A percentile compares a stretch with the other conserved stretches of the same genome.
Evolutionary conservation across 2,888 invertebrate genomes (phyloP).

Genomic region (Notodonta ziczac): DNA sequence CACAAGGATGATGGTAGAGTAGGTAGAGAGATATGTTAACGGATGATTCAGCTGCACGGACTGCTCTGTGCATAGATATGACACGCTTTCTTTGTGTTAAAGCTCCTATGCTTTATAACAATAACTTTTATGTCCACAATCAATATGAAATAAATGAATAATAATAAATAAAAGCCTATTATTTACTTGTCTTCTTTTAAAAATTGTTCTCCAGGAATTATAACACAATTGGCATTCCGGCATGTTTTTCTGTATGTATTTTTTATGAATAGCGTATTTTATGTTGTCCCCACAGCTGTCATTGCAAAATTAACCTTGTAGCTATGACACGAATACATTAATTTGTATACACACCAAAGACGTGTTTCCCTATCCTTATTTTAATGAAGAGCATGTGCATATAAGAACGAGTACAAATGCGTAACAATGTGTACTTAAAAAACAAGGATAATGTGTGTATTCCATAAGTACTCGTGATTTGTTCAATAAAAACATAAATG

Average conservation of each 20-base stretch:
- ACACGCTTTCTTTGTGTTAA: neutral
- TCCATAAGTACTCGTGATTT: no score
- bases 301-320: slow-evolving; percentile 1
- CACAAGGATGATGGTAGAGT: neutral
- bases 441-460: neutral
- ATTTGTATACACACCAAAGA: neutral
- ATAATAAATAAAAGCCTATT: no score
- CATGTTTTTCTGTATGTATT: no score
- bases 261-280: neutral
- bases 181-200: neutral
- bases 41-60: neutral
- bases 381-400: no score
- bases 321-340: neutral
- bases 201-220: neutral
- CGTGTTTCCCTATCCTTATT: neutral
- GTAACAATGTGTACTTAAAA: neutral
- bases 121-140: no score
- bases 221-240: neutral
- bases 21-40: neutral
- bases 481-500: no score
- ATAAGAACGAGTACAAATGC: no score
- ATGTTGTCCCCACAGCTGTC: neutral
- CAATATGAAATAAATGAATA: no score
- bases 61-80: neutral
- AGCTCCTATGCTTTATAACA: neutral